phyloP scores from a whole-genome alignment of 1,140 invertebrate genomes.

The Drosophila santomea region DNA sequence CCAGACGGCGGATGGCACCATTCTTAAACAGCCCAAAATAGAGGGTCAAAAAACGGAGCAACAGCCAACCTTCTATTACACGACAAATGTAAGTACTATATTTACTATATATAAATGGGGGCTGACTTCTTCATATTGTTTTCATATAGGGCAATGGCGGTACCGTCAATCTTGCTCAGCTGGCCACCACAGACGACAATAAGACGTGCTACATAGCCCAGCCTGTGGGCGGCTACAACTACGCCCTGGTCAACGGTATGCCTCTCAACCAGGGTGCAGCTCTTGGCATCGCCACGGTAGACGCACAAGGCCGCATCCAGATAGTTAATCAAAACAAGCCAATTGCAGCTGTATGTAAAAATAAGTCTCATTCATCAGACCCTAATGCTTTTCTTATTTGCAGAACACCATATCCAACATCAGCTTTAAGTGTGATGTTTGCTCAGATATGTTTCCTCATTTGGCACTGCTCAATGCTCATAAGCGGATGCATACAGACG shows the following conservation, averaged over 20 bases:
- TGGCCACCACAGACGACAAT: conserved; percentile 87
- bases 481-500: conserved; percentile 90
- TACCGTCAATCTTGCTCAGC: conserved; percentile 88
- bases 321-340: conserved; percentile 84
- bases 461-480: conserved; percentile 91
- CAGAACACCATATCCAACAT: conserved; percentile 90
- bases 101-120: neutral
- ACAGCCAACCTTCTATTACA: conserved; percentile 89
- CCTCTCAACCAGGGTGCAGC: conserved; percentile 84
- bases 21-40: conserved; percentile 83
- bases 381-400: conserved; percentile 20
- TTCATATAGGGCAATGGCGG: conserved; percentile 82
- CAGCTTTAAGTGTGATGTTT: conserved; percentile 94
- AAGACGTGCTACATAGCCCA: conserved; percentile 90
- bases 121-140: neutral
- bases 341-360: conserved; percentile 70
- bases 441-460: conserved; percentile 92
- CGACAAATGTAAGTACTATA: conserved; percentile 87
- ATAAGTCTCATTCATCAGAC: neutral
- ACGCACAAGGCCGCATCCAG: conserved; percentile 81
- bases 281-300: conserved; percentile 81
- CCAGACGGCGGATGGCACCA: conserved; percentile 83
- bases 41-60: conserved; percentile 84
- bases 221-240: conserved; percentile 89
- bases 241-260: conserved; percentile 88